These are phyloP conservation scores for Sinosuthora webbiana DNA, from an alignment of 2,113 vertebrate genomes.

Conservation along the genomic window DNA sequence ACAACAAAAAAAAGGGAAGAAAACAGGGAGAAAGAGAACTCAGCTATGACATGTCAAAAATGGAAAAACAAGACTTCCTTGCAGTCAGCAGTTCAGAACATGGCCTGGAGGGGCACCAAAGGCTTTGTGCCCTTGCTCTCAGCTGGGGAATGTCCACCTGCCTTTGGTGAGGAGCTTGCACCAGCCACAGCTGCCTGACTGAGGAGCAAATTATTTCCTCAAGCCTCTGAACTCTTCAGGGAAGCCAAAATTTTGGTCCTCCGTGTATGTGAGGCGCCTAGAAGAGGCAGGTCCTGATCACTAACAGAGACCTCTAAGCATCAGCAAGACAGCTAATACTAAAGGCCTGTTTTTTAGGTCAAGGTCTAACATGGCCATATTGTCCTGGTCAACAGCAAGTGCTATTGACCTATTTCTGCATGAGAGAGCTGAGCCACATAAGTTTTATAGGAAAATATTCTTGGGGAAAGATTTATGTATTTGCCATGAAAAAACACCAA, in stretches of 20 bases:
- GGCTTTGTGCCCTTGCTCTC: not conserved
- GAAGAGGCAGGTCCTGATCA: not conserved
- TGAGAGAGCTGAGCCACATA: not conserved
- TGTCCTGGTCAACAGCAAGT: rapidly evolving
- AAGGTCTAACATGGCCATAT: not conserved
- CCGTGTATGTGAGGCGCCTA: rapidly evolving
- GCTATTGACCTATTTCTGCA: not conserved
- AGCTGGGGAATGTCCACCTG: not conserved
- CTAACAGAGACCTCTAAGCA: not conserved
- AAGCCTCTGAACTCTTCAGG: not conserved
- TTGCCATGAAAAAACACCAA: not conserved
- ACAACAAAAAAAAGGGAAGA: not conserved
- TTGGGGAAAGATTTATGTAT: not conserved
- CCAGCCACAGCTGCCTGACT: not conserved
- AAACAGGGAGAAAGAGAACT: not conserved
- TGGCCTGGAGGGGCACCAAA: not conserved
- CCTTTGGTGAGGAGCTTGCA: not conserved
- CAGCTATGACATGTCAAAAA: not conserved
- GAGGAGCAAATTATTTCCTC: not conserved
- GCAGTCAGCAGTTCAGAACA: not conserved
- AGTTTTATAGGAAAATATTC: not conserved
- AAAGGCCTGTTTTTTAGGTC: not conserved
- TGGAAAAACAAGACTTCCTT: not conserved
- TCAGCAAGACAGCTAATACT: not conserved
- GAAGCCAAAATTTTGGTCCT: not conserved